Evolutionary conservation across 2,888 invertebrate species (phyloP), one percentile per base, ranked within the genome.

Genomic region (Hypolimnas misippus): DNA sequence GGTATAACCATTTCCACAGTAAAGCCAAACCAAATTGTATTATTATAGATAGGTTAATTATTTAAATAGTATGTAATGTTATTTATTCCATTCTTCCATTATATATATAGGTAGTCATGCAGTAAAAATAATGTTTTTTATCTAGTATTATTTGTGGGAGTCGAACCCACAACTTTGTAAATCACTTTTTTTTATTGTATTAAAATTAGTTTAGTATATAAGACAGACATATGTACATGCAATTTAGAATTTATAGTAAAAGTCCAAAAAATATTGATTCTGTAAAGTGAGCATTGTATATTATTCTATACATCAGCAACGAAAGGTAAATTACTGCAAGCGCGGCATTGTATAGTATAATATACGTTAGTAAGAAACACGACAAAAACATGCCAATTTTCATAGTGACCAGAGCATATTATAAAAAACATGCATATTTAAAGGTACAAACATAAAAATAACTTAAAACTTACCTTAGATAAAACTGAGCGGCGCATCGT

Each of bases 241-340:
- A 46, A 55, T 38, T 38, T 35, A n/a, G n/a, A n/a, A n/a, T n/a
- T 46, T 53, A 60, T 60, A 60, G 53, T 53, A 53, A 54, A 60
- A 35, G 21, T 25, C 44, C 6, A 53, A 60, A 60, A 60, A 54
- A 46, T 46, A 46, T 40, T 53, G 53, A 50, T 50, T 21, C 54
- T 33, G 61, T 56, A 14, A 56, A 44, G 55, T 56, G 42, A 44
- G 42, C 42, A 59, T 3, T 25, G 25, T 25, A 25, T 25, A 25
- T 25, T 25, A 25, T 25, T 25, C 25, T 25, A 25, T 25, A 25
- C 25, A 59, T 63, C 17, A 63, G 50, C 56, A 61, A 53, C 57
- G 44, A 54, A 61, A 61, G 42, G 53, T 61, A 65, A 61, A 65
- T 61, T 54, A 57, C 49, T 65, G 54, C 57, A 55, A 60, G 50